Conservation (phyloP, 2,113 vertebrate species). For the Esox niger region DNA sequence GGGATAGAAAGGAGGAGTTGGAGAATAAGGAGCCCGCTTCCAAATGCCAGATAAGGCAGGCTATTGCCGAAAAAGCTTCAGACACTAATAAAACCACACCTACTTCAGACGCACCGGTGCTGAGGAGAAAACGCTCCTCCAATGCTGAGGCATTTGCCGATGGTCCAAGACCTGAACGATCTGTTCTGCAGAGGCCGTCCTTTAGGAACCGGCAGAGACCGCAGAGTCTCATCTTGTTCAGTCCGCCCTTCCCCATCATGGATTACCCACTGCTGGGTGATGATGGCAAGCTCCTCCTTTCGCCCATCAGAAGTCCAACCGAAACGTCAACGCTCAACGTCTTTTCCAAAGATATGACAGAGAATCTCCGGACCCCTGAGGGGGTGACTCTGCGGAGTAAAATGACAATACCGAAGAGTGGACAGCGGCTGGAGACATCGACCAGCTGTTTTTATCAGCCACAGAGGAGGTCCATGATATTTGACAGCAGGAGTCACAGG, state of each 20-base stretch:
- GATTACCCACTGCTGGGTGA: constrained; percentile 85
- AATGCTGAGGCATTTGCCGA: constrained; percentile 83
- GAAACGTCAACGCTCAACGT: constrained; percentile 74
- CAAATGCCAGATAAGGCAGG: constrained; percentile 53
- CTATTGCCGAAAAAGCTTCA: constrained; percentile 46
- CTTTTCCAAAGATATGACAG: constrained; percentile 77
- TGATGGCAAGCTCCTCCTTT: constrained; percentile 79
- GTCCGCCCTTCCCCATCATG: constrained; percentile 94
- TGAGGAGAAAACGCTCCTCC: constrained; percentile 80
- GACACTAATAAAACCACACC: constrained; percentile 60
- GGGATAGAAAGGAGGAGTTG: constrained; percentile 77
- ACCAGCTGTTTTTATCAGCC: constrained; percentile 99
- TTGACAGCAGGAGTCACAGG: constrained; percentile 90
- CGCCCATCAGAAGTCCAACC: constrained; percentile 84
- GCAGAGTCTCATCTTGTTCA: constrained; percentile 96
- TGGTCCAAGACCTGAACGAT: constrained; percentile 82
- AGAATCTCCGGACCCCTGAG: constrained; percentile 74
- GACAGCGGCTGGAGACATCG: constrained; percentile 95
- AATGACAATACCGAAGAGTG: constrained; percentile 98
- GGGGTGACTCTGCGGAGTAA: constrained; percentile 85
- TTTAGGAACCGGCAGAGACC: constrained; percentile 91
- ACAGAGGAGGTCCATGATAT: constrained; percentile 93
- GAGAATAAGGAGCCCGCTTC: constrained; percentile 72
- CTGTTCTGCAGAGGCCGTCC: constrained; percentile 81
- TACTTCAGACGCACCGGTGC: constrained; percentile 71